Evolutionary conservation across 2,113 vertebrate genomes (phyloP), one percentile per base, ranked within the genome.

Genomic region (Barnardius zonarius): DNA sequence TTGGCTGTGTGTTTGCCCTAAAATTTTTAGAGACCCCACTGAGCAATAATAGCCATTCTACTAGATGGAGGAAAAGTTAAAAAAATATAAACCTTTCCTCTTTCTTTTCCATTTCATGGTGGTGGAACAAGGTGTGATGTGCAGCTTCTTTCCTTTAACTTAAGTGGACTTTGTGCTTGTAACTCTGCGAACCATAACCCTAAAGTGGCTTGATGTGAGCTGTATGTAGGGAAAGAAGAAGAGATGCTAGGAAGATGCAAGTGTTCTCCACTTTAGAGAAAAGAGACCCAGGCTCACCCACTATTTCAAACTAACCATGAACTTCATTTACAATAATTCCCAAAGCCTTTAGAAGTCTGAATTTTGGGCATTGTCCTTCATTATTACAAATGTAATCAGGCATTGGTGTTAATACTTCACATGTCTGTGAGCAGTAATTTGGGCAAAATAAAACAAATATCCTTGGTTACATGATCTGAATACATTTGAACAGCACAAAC

Each of bases 141-240:
- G 6, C 35, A 55, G 13, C 57, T 69, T 93, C 39, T 87, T 14
- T 57, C 90, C 25, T 86, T 61, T 74, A 76, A 74, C 17, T 5
- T 41, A 3, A 0, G 3, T 15, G 39, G 41, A 84, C 20, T 61
- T 87, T 9, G n/a, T 2, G 1, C 14, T 67, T 0, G 0, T 84
- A 51, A 28, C 23, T 75, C n/a, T 80, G 41, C 27, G 18, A n/a
- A 20, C 25, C 5, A 27, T 39, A 67, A 6, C 3, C 3, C 57
- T 68, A 13, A 59, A 51, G 28, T 35, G 54, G 8, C 41, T 82
- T 66, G 18, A 16, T 78, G 22, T 33, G 39, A 83, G 18, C 19
- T 37, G 30, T 28, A 20, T 20, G 7, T n/a, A 68, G 12, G 10
- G 27, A 15, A 31, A 75, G 49, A 62, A 16, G 18, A 85, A 61